Base-by-base conservation (phyloP, 2,113 vertebrate genomes). In the Aphyosemion australe region DNA sequence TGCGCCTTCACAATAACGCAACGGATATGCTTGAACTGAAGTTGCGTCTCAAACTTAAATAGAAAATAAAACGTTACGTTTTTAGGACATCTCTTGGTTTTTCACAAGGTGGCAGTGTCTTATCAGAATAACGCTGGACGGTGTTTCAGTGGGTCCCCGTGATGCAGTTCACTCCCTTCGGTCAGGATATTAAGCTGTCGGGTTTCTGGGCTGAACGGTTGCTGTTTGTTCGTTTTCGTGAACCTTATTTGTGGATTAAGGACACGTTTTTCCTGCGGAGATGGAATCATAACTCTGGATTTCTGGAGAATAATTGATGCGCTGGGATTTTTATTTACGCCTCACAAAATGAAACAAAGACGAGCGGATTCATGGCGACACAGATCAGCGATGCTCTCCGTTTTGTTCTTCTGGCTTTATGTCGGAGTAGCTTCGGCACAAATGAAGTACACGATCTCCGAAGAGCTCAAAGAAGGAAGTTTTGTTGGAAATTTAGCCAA, bases 401-500 rank as follows among this genome's bases (percentile, higher is more conserved):
- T 65, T 70, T 26, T 74, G 62, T 42, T 62, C 72, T 42, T 62
- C 72, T 13, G 66, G 69, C 1, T 88, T 52, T 41, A 68, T 18
- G 34, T 53, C 13, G 61, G 12, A 43, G 43, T 19, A 8, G 87
- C 89, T 9, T 85, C 73, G 0, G 81, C 75, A 1, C 89, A 91
- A 0, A 41, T 91, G 46, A 66, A 79, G 43, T 93, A 91, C 21
- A 74, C 85, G 0, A 78, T 91, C 31, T 55, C 68, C 0, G 90
- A 92, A 54, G 90, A 91, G 20, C 47, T 84, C 4, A 72, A 81
- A 39, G 74, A 86, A 15, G 87, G 83, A 3, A 82, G 76, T 13
- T 18, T 76, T 56, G 78, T 92, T 12, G 91, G 89, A 6, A 86
- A 87, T 58, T 49, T 89, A 37, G 85, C 86, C 6, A 88, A 92